Base-by-base conservation (phyloP, 2,888 invertebrate species). In the Cheilosia pagana region DNA sequence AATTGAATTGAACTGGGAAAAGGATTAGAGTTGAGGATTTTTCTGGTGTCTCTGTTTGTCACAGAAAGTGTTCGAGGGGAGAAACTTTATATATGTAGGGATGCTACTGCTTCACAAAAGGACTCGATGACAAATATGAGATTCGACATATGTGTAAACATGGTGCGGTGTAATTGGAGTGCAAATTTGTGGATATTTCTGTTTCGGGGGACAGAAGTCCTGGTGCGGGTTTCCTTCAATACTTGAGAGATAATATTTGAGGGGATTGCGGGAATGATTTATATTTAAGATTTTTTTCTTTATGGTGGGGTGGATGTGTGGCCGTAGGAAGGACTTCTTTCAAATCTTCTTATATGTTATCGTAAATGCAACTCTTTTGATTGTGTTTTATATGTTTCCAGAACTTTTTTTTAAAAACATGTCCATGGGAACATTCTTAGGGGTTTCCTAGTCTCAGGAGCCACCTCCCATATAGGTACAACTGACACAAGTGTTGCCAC, bases 61-160 rank as follows among this genome's bases (percentile, higher is more conserved):
- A 31, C 31, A 12, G 72, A 52, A 16, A 52, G 23, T 68, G 10
- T 45, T 48, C 8, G 12, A 35, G 62, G 35, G 59, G 45, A 31
- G 35, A n/a, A 41, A 5, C 3, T 12, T 23, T 50, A 43, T 10
- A 43, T 28, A 7, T 50, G 8, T 8, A 43, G 63, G 79, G 68
- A 48, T 62, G 63, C 68, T 6, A 43, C 16, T n/a, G 28, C 31
- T 52, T 43, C 62, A 87, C 87, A 88, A 89, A 89, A 89, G 88
- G 89, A 89, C 89, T 88, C 89, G 90, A 90, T 90, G 91, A 91
- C 91, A 91, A 90, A 90, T 91, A 89, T 90, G 91, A 91, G 91
- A 90, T 89, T 89, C 91, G 91, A 90, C 91, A 91, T 91, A 91
- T 91, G 91, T 91, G 91, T 90, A 91, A 91, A 91, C 91, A 89